Base-by-base conservation (phyloP, 2,797 vertebrate species). In the Tiaroga cobitis region DNA sequence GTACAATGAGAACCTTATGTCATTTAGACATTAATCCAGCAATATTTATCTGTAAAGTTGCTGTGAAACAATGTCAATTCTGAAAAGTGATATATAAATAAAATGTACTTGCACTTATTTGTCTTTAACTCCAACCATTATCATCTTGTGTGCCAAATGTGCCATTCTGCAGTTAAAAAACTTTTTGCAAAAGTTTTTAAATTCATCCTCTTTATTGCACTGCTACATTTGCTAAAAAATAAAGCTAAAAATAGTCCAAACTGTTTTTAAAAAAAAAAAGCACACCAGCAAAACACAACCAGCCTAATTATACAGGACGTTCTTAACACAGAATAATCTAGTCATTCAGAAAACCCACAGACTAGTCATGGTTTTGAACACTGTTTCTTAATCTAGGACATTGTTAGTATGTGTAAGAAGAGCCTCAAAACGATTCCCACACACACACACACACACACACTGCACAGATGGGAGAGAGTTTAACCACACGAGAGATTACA, bases 401-500 rank as follows among this genome's bases (percentile, higher is more conserved):
- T 16, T 73, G 75, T 77, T 59, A 59, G 24, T 61, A 37, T 72
- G 24, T 8, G 18, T 43, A 43, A 82, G 61, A 32, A 65, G 26
- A 65, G 13, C 13, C 26, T 65, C 61, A 16, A 65, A 65, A 68
- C 34, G 21, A 77, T 18, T n/a, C 24, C 3, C 51, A 75, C 68
- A 83, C 46, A 46, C 43, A 46, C 46, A 26, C 24, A 65, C 46
- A 26, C 24, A 65, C 29, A 26, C 34, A 65, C 18, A 85, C 13
- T 18, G 29, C 21, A 67, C 86, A 87, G 84, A 89, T 89, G 85
- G 70, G 69, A 68, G 69, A 65, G 78, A 72, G 49, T 74, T 83
- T 77, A 79, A 85, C 41, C 59, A 70, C 65, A 21, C 65, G 26
- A 68, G 72, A 81, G 85, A 88, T 88, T 86, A 89, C 67, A 83